Conservation (phyloP, 2,888 invertebrate species). For the Dryobotodes eremita region DNA sequence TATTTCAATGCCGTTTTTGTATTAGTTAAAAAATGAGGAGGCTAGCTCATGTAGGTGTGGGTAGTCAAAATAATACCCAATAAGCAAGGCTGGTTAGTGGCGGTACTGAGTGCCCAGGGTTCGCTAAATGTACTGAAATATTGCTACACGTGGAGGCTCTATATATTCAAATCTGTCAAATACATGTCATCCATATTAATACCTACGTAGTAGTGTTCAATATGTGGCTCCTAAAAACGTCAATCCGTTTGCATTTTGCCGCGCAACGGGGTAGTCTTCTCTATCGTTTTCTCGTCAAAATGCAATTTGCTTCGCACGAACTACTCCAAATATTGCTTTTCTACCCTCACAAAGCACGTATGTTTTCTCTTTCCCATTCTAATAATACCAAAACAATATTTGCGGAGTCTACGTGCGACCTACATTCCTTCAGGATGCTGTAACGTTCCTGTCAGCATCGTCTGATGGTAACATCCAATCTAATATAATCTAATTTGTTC, state of each 20-base stretch:
- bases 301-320: slow-evolving; percentile 42
- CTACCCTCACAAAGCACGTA: slow-evolving; percentile 17
- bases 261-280: background rate
- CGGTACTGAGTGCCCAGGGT: background rate
- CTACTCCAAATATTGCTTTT: slow-evolving; percentile 25
- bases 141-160: background rate
- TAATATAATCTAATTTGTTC: slow-evolving; percentile 55
- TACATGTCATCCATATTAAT: background rate
- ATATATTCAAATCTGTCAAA: background rate
- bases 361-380: slow-evolving; percentile 25
- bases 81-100: background rate
- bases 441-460: slow-evolving; percentile 50
- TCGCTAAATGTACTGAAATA: background rate
- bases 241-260: slow-evolving; percentile 15
- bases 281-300: slow-evolving; percentile 36
- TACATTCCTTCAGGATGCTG: slow-evolving; percentile 53
- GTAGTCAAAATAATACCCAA: too few species aligned
- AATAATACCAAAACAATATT: slow-evolving; percentile 40
- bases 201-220: background rate
- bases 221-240: slow-evolving; percentile 2
- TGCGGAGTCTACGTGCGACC: slow-evolving; percentile 52
- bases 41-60: too few species aligned
- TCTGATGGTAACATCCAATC: slow-evolving; percentile 41
- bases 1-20: background rate
- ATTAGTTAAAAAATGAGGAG: background rate